Percentiles rank a stretch among this genome's conserved stretches.
Conservation (phyloP, 64 coral and sea anemone species). For the Actinia equina region DNA sequence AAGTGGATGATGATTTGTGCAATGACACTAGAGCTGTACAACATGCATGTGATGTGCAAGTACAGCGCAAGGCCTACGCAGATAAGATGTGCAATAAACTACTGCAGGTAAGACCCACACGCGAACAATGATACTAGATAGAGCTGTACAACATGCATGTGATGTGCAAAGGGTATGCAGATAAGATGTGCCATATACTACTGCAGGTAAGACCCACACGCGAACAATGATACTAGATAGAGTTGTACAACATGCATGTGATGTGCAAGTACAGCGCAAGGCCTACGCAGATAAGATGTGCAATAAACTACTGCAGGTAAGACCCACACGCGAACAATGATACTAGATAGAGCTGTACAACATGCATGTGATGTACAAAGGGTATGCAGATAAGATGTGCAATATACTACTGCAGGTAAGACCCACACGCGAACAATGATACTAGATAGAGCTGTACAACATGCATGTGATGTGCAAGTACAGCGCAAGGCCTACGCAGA, state of each 20-base stretch:
- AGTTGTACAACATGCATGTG: constrained; percentile 56
- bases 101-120: constrained; percentile 4
- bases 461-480: too few species aligned
- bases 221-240: too few species aligned
- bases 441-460: not conserved
- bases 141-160: not conserved
- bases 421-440: too few species aligned
- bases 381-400: not conserved
- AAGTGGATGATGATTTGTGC: constrained; percentile 41
- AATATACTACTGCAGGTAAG: too few species aligned
- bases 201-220: too few species aligned
- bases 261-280: constrained; percentile 69
- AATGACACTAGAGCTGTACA: constrained; percentile 29
- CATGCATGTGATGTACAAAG: not conserved
- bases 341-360: not conserved
- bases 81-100: constrained; percentile 80
- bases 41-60: constrained; percentile 77
- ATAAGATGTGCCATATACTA: too few species aligned
- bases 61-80: constrained; percentile 68
- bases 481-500: too few species aligned
- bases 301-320: constrained; percentile 55
- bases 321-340: not conserved
- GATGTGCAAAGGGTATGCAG: not conserved
- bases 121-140: not conserved
- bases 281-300: constrained; percentile 77